Percentiles rank a stretch among this genome's conserved stretches.
Conservation (phyloP, 2,113 vertebrate species). For the Thamnophis sirtalis region DNA sequence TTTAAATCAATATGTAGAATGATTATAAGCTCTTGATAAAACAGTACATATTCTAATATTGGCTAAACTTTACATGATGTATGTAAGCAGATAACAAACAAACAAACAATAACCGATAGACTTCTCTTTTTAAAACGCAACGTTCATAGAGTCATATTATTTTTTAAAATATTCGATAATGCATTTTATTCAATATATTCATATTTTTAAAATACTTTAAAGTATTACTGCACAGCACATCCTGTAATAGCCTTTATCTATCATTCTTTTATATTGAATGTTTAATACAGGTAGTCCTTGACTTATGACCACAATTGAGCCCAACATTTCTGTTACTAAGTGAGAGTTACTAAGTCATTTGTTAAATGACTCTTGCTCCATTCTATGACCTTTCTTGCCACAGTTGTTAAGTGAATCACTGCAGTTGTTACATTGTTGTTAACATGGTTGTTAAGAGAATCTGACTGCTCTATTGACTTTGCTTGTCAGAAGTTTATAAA, state of each 20-base stretch:
- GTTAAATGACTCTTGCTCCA: neutral
- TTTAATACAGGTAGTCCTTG: neutral
- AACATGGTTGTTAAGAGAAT: neutral
- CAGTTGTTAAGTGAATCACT: neutral
- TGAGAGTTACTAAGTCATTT: neutral
- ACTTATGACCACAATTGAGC: neutral
- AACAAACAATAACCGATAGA: neutral
- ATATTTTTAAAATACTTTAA: neutral
- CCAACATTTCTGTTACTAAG: neutral
- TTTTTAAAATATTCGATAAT: neutral
- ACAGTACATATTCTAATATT: conserved; percentile 41
- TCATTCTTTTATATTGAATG: neutral
- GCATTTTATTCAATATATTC: conserved; percentile 4
- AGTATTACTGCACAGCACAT: conserved; percentile 13
- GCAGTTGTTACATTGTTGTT: neutral
- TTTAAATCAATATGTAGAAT: conserved; percentile 27
- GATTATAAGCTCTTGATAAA: conserved; percentile 48
- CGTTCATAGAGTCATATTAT: neutral
- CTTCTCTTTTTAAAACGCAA: conserved; percentile 18
- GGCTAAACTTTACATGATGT: conserved; percentile 23
- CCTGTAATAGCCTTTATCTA: conserved; percentile 18
- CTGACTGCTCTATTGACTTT: neutral
- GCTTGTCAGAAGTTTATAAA: neutral
- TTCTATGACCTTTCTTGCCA: neutral
- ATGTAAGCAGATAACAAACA: conserved; percentile 24